Evolutionary conservation across 1,140 invertebrate species (phyloP), one percentile per base, ranked within the genome.

Genomic region (Orchesella cincta): DNA sequence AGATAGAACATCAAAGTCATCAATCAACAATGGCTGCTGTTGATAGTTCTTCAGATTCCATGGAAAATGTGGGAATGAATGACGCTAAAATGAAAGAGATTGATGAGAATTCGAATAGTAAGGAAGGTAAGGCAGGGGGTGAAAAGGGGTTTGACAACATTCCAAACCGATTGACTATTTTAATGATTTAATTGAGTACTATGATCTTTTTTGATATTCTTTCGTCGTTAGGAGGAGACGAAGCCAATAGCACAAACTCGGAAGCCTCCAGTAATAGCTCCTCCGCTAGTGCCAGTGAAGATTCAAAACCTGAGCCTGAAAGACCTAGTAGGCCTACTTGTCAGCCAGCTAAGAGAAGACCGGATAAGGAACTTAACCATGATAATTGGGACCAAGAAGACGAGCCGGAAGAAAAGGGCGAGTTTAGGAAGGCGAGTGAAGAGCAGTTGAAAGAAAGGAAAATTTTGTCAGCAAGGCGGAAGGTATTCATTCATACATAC

Each of bases 341-440:
- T 14, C 62, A 67, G 33, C 62, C 62, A 31, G 33, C 31, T n/a
- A 80, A 80, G 74, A 28, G 79, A 71, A 29, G 75, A 70, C 71
- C 79, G 3, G 77, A 75, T 8, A 74, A 72, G 34, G 79, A 80
- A 28, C 39, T 80, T 1, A 80, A 76, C 74, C 79, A 80, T 76
- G 79, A 80, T 20, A 80, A 80, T 46, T 80, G 79, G 79, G 62
- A 78, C 34, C 52, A 80, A 5, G 76, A 80, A 62, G 79, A 78
- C 18, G 76, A 74, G 23, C 71, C 76, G 1, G 79, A 76, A 67
- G 79, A 80, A 52, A 73, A 75, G 5, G 79, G 79, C 12, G 75
- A 76, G 74, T 80, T 80, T 71, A 14, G 18, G 14, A 54, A 71
- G 54, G 79, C 79, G 0, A 36, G 29, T n/a, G 70, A 31, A 0